phyloP scores from a whole-genome alignment of 2,888 invertebrate genomes.

The Megamerina dolium region DNA sequence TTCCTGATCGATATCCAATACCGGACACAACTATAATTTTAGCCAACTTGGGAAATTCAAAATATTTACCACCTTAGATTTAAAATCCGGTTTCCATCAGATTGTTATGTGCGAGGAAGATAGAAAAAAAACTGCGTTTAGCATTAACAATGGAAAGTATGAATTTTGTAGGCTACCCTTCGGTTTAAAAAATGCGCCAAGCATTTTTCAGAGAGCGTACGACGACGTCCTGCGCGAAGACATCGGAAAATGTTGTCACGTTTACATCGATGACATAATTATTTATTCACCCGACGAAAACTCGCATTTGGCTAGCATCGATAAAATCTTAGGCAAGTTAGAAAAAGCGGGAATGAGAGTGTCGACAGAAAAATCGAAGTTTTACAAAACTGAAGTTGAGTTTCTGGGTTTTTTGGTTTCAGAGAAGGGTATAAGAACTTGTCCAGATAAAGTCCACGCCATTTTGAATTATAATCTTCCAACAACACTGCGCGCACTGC shows the following conservation, averaged over 20 bases:
- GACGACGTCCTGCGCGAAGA: too few species aligned
- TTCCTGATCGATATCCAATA: constrained; percentile 9
- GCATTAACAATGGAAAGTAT: constrained; percentile 10
- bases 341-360: neutral
- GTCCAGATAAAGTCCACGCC: neutral
- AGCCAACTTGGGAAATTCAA: constrained; percentile 11
- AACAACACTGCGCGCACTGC: constrained; percentile 1
- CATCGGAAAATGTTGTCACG: too few species aligned
- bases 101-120: constrained; percentile 11
- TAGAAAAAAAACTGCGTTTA: constrained; percentile 15
- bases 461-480: constrained; percentile 1
- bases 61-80: constrained; percentile 15
- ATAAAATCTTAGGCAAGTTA: too few species aligned
- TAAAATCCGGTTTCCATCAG: constrained; percentile 17
- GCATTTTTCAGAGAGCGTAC: too few species aligned
- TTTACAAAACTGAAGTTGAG: neutral
- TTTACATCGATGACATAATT: too few species aligned
- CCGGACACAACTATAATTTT: constrained; percentile 10
- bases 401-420: constrained; percentile 7
- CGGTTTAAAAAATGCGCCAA: constrained; percentile 19
- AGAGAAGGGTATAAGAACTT: constrained; percentile 9
- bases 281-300: too few species aligned
- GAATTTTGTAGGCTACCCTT: constrained; percentile 17
- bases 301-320: too few species aligned
- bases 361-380: neutral